Conservation (phyloP, 2,888 invertebrate genomes). For the Tenthredo notha region DNA sequence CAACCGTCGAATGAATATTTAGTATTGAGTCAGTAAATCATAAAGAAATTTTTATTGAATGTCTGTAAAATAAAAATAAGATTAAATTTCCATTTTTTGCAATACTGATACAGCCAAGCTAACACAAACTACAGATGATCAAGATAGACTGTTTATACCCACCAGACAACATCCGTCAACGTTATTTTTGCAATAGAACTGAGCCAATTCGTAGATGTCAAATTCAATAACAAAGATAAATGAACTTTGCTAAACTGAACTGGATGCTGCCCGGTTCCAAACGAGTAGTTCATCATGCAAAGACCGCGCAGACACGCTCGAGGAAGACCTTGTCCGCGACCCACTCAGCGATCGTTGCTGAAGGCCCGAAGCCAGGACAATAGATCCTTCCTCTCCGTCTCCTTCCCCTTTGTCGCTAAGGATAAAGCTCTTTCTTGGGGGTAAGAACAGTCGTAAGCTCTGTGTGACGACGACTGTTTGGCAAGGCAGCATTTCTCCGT, state of each 20-base stretch:
- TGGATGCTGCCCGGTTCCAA: neutral
- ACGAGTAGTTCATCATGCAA: neutral
- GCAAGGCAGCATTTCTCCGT: conserved; percentile 33
- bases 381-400: conserved; percentile 17
- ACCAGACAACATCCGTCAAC: neutral
- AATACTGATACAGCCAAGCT: neutral
- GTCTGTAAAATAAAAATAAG: neutral
- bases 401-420: conserved; percentile 14
- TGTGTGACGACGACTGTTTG: conserved; percentile 51
- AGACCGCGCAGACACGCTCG: conserved; percentile 29
- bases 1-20: conserved; percentile 60
- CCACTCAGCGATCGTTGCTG: conserved; percentile 36
- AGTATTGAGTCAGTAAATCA: conserved; percentile 58
- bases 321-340: conserved; percentile 32
- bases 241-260: conserved; percentile 11
- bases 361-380: conserved; percentile 36
- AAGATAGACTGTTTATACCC: neutral
- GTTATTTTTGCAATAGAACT: neutral
- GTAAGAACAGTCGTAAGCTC: conserved; percentile 46
- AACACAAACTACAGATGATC: neutral
- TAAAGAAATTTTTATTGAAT: neutral
- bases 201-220: neutral
- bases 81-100: neutral
- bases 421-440: conserved; percentile 40
- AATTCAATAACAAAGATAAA: neutral